Percentiles rank a stretch among this genome's conserved stretches.
These are phyloP conservation scores for Callospermophilus lateralis DNA, from an alignment of 2,113 vertebrate species.

Conservation along the genomic window DNA sequence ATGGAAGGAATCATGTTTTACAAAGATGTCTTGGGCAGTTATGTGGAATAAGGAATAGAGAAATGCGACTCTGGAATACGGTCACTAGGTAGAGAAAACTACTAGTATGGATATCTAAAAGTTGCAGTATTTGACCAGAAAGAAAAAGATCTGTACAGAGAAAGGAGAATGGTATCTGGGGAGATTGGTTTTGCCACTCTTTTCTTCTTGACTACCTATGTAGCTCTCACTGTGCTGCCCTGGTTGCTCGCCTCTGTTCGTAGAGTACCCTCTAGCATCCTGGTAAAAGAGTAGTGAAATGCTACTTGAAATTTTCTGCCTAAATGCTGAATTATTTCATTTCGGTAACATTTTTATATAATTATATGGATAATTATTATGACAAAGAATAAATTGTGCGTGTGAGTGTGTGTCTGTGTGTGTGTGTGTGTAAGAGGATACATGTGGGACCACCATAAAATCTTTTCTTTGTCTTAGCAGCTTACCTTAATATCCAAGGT, in stretches of 20 bases:
- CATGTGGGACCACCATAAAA: background rate
- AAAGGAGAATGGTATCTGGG: background rate
- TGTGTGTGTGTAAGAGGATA: background rate
- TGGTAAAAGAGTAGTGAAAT: background rate
- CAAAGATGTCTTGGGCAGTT: background rate
- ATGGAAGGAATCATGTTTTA: background rate
- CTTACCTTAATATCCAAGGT: background rate
- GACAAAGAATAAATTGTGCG: background rate
- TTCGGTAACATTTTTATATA: background rate
- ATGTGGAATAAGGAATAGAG: background rate
- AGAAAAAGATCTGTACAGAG: background rate
- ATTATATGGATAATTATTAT: background rate
- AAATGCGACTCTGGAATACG: background rate
- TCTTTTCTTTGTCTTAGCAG: conserved; percentile 9
- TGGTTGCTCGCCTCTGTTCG: background rate
- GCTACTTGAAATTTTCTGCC: background rate
- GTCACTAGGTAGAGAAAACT: background rate
- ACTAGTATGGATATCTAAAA: background rate
- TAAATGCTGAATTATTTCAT: background rate
- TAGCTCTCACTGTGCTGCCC: background rate
- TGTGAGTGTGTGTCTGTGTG: background rate
- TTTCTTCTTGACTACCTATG: background rate
- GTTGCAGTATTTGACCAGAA: background rate
- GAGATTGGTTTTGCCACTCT: background rate
- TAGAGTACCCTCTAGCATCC: background rate